A percentile compares a stretch with the other conserved stretches of the same genome.
Evolutionary conservation across 2,113 vertebrate genomes (phyloP).

Genomic region (Pituophis catenifer): DNA sequence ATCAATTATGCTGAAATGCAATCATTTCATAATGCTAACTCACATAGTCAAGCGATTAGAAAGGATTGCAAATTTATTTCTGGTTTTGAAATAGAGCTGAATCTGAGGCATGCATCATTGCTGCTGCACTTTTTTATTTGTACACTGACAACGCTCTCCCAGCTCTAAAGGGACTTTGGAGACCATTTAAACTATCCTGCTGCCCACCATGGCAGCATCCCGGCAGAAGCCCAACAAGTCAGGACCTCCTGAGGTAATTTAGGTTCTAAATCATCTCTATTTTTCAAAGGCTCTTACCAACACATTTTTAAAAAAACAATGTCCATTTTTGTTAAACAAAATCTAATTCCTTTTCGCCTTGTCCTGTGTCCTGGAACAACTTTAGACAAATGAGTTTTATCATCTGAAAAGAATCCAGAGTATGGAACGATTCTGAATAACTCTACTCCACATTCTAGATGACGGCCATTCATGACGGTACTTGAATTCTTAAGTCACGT

Average conservation of each 20-base stretch:
- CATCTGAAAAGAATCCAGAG: background rate
- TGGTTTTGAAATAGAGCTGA: background rate
- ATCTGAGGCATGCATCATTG: background rate
- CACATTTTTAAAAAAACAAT: background rate
- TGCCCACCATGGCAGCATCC: background rate
- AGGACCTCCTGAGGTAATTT: background rate
- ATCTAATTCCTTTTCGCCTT: background rate
- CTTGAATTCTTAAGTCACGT: background rate
- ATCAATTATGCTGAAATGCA: background rate
- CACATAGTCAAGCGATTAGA: background rate
- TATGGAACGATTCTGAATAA: background rate
- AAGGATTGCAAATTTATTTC: conserved; percentile 25
- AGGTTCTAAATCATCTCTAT: background rate
- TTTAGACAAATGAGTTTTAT: background rate
- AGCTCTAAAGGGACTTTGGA: background rate
- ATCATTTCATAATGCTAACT: background rate
- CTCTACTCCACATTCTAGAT: background rate
- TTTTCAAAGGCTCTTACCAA: background rate
- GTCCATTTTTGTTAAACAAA: background rate
- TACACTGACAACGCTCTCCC: background rate
- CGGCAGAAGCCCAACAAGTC: background rate
- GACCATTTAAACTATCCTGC: background rate
- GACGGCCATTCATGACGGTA: background rate
- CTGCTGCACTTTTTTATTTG: background rate
- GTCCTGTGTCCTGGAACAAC: background rate